Evolutionary conservation across 2,888 invertebrate genomes (phyloP).

Genomic region (Megastigmus dorsalis): DNA sequence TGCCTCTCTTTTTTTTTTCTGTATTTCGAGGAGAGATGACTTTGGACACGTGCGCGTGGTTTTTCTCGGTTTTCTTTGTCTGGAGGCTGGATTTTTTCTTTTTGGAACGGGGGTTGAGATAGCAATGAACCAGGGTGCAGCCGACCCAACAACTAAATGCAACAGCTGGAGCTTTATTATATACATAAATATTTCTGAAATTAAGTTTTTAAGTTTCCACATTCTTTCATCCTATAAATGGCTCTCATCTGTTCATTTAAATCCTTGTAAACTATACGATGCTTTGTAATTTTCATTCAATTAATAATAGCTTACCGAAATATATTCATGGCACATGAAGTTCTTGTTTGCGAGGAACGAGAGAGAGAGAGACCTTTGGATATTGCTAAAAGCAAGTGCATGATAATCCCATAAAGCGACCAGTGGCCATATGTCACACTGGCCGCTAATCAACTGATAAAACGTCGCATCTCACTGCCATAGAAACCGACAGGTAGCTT

Average conservation of each 20-base stretch:
- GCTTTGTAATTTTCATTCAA: too few species aligned
- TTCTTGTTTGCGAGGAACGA: not conserved
- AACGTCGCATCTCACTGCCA: constrained; percentile 63
- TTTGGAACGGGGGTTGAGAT: too few species aligned
- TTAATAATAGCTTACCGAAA: not conserved
- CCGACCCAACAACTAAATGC: too few species aligned
- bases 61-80: too few species aligned
- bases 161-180: too few species aligned
- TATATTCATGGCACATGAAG: constrained; percentile 3
- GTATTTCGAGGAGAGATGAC: not conserved
- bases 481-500: constrained; percentile 62
- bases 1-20: not conserved
- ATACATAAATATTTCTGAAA: too few species aligned
- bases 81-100: too few species aligned
- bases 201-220: too few species aligned
- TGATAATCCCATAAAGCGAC: constrained; percentile 68
- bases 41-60: not conserved
- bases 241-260: too few species aligned
- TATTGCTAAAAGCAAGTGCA: constrained; percentile 60
- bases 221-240: too few species aligned
- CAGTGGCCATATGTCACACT: constrained; percentile 67
- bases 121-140: too few species aligned
- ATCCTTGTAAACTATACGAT: too few species aligned
- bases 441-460: constrained; percentile 70
- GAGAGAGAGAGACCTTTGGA: not conserved